A percentile compares a stretch with the other conserved stretches of the same genome.
Evolutionary conservation across 2,797 vertebrate species (phyloP).

Genomic region (Pitangus sulphuratus): DNA sequence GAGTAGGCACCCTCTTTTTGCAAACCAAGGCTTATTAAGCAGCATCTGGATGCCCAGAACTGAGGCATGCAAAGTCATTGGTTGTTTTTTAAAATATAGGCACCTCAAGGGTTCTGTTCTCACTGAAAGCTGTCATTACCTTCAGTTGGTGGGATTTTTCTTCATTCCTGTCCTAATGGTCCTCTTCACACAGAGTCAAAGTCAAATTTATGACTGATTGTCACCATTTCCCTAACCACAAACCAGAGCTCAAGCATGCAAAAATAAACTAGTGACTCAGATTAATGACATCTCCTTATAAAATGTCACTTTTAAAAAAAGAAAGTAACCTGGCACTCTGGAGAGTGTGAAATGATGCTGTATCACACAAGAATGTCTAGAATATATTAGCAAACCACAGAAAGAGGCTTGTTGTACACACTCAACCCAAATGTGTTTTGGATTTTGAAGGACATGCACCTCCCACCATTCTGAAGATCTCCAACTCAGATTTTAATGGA

Average conservation of each 20-base stretch:
- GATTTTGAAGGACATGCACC: neutral
- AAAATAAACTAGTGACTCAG: slow-evolving; percentile 58
- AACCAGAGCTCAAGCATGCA: slow-evolving; percentile 42
- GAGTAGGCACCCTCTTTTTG: slow-evolving; percentile 25
- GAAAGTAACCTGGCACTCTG: slow-evolving; percentile 44
- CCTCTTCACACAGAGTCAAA: slow-evolving; percentile 37
- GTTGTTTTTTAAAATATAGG: neutral
- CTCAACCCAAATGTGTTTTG: slow-evolving; percentile 36
- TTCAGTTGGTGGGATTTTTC: slow-evolving; percentile 40
- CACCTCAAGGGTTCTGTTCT: neutral
- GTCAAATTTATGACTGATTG: slow-evolving; percentile 59
- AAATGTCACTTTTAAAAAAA: slow-evolving; percentile 65
- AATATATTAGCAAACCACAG: slow-evolving; percentile 63
- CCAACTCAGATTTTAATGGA: slow-evolving; percentile 28
- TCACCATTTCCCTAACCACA: slow-evolving; percentile 50
- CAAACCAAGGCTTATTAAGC: slow-evolving; percentile 25
- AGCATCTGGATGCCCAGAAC: neutral
- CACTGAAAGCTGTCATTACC: slow-evolving; percentile 28
- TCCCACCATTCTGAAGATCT: neutral
- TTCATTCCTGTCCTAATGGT: slow-evolving; percentile 49
- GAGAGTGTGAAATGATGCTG: slow-evolving; percentile 42
- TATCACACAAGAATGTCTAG: slow-evolving; percentile 58
- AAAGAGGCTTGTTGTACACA: slow-evolving; percentile 52
- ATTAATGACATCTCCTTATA: slow-evolving; percentile 46
- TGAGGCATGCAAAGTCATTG: neutral